These are phyloP conservation scores for Pan troglodytes DNA, from an alignment of 2,113 vertebrate genomes.

Conservation along the genomic window DNA sequence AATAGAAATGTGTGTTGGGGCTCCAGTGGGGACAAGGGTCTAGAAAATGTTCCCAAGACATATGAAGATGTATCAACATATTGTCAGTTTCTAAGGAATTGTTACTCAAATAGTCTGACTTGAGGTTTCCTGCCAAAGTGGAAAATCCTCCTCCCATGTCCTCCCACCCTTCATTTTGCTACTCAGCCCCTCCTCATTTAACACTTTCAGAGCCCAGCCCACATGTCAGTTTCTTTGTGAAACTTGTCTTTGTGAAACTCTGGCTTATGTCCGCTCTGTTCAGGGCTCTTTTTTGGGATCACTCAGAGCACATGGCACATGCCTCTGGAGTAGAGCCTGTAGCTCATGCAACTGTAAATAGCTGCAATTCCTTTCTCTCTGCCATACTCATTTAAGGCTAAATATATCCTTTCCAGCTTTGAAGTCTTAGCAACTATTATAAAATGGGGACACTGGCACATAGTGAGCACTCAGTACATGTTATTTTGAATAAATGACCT, in stretches of 20 bases:
- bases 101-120: not conserved
- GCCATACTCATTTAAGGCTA: not conserved
- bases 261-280: not conserved
- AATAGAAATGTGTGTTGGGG: not conserved
- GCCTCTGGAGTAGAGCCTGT: not conserved
- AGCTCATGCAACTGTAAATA: rapidly evolving
- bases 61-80: not conserved
- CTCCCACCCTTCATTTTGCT: not conserved
- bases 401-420: not conserved
- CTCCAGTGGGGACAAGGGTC: not conserved
- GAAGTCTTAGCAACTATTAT: not conserved
- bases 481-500: not conserved
- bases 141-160: not conserved
- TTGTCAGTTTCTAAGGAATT: not conserved
- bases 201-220: too few species aligned
- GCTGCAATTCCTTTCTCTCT: too few species aligned
- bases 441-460: rapidly evolving
- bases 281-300: not conserved
- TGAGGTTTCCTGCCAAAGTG: not conserved
- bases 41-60: not conserved
- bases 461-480: not conserved
- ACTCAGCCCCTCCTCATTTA: not conserved
- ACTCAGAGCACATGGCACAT: not conserved
- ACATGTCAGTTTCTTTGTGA: not conserved
- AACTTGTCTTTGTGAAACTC: not conserved